Conservation (phyloP, 2,888 invertebrate genomes). For the Stenolophus ochropezus region DNA sequence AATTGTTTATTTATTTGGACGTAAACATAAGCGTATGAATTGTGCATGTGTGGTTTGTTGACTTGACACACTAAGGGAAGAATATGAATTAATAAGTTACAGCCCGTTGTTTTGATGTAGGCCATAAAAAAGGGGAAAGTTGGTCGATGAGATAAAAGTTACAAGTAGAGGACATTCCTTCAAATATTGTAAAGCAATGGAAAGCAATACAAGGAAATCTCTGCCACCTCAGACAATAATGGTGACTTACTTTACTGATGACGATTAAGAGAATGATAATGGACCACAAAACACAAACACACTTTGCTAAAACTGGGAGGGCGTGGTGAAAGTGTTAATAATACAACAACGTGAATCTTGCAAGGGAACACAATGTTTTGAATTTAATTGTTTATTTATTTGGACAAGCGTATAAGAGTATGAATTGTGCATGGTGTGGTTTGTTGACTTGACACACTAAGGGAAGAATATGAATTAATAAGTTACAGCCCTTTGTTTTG, state of each 20-base stretch:
- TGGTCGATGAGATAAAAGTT: no score
- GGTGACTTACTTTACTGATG: no score
- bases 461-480: not conserved
- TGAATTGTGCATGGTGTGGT: not conserved
- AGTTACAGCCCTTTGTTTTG: no score
- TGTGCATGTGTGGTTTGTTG: not conserved
- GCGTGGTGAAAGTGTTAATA: constrained; percentile 1
- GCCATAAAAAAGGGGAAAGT: no score
- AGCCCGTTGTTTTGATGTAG: no score
- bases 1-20: constrained; percentile 24
- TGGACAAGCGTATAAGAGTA: not conserved
- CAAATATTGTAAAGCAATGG: not conserved
- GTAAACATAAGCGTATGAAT: not conserved
- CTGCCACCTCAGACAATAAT: no score
- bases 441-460: not conserved
- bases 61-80: not conserved
- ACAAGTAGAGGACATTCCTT: no score
- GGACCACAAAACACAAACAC: no score
- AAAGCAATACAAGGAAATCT: not conserved
- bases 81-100: not conserved
- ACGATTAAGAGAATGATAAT: no score
- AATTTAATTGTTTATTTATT: constrained; percentile 24
- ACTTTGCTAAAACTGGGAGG: no score
- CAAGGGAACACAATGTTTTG: not conserved
- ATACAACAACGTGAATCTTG: not conserved